Evolutionary conservation across 1,140 invertebrate genomes (phyloP).

Genomic region (Carposina sasakii): DNA sequence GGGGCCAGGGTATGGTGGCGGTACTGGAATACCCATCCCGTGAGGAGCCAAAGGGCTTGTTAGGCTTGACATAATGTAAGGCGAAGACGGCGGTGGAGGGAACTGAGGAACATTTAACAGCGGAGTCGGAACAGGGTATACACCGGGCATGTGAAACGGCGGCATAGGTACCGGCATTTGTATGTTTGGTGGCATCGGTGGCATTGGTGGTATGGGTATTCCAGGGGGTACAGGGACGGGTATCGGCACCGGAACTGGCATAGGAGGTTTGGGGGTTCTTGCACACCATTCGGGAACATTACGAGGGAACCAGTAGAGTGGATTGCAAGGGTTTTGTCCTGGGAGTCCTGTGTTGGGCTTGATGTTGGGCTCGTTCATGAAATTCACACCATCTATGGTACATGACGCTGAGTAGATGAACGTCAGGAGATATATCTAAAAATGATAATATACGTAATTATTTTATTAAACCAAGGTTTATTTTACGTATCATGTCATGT

Average conservation of each 20-base stretch:
- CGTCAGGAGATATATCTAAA: no score
- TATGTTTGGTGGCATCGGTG: not conserved
- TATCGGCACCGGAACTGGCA: conserved; percentile 6
- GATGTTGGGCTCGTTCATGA: not conserved
- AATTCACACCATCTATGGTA: no score
- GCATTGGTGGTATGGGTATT: not conserved
- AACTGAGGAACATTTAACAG: conserved; percentile 12
- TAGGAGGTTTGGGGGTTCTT: conserved; percentile 6
- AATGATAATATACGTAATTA: no score
- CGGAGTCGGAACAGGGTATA: conserved; percentile 23
- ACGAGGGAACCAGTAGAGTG: conserved; percentile 52
- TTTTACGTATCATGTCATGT: no score
- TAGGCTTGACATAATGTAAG: not conserved
- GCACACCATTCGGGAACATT: conserved; percentile 44
- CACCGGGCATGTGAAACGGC: conserved; percentile 27
- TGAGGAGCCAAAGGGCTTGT: no score
- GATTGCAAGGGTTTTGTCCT: conserved; percentile 42
- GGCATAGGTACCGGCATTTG: conserved; percentile 14
- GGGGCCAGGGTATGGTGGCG: conserved; percentile 1
- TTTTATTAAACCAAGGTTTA: no score
- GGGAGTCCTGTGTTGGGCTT: not conserved
- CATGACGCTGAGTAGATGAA: no score
- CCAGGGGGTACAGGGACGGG: not conserved
- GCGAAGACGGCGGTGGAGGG: not conserved
- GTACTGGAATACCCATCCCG: conserved; percentile 13